Evolutionary conservation across 2,113 vertebrate species (phyloP).

Genomic region (Ploceus nigricollis): DNA sequence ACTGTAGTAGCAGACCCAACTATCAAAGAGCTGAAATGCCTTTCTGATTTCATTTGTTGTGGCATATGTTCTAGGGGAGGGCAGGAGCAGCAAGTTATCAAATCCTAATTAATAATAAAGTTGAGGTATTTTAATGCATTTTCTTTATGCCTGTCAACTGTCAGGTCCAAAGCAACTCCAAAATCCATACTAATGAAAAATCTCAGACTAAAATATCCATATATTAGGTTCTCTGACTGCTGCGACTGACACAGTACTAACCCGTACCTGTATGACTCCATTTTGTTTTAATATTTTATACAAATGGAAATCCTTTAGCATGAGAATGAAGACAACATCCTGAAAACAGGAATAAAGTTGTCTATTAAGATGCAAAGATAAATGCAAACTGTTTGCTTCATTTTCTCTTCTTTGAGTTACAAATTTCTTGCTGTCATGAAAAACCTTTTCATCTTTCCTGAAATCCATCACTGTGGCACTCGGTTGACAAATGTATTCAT

Average conservation of each 20-base stretch:
- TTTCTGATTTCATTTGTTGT: neutral
- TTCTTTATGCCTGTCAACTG: neutral
- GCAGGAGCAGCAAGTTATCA: neutral
- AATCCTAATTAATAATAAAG: neutral
- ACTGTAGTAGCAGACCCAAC: neutral
- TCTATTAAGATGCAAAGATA: constrained; percentile 55
- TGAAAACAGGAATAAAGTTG: constrained; percentile 52
- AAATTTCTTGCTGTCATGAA: constrained; percentile 53
- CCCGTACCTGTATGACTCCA: neutral
- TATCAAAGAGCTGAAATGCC: neutral
- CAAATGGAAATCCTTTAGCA: constrained; percentile 23
- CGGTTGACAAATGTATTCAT: constrained; percentile 59
- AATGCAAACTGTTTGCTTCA: constrained; percentile 57
- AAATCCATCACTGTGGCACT: constrained; percentile 27
- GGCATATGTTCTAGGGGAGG: neutral
- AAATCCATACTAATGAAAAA: neutral
- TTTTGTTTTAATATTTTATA: constrained; percentile 43
- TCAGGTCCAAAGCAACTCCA: neutral
- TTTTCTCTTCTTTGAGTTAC: constrained; percentile 59
- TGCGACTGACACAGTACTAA: neutral
- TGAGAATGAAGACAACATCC: constrained; percentile 36
- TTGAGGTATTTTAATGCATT: neutral
- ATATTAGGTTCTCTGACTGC: neutral
- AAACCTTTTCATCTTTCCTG: constrained; percentile 64
- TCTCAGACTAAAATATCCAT: neutral